Conservation (phyloP, 1,140 invertebrate species). For the Macrosteles quadrilineatus region DNA sequence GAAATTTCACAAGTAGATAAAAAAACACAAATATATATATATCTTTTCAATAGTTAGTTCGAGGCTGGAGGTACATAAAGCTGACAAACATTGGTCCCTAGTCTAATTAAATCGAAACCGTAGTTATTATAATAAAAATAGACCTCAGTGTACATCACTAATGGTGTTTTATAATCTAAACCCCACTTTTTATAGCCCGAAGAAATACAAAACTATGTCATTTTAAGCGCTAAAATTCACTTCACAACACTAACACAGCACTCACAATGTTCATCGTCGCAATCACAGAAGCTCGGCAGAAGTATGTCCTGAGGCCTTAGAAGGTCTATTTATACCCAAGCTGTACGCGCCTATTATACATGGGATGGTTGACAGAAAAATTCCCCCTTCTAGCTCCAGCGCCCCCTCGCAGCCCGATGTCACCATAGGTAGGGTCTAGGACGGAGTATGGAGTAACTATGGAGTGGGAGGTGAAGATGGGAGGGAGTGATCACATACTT, state of each 20-base stretch:
- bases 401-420: not conserved
- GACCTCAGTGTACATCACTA: no score
- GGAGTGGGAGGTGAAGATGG: not conserved
- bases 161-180: no score
- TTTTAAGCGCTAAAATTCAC: not conserved
- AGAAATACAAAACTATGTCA: no score
- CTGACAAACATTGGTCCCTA: no score
- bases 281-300: not conserved
- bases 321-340: constrained; percentile 2
- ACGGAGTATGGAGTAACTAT: not conserved
- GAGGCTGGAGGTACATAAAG: no score
- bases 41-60: no score
- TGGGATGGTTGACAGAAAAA: constrained; percentile 18
- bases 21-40: no score
- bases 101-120: no score
- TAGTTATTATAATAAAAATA: no score
- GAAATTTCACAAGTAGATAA: no score
- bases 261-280: constrained; percentile 1
- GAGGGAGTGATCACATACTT: no score
- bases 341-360: constrained; percentile 6
- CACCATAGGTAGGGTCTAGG: not conserved
- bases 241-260: constrained; percentile 10
- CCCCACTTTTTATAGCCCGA: no score
- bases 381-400: constrained; percentile 12
- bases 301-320: not conserved